A percentile compares a stretch with the other conserved stretches of the same genome.
phyloP scores from a whole-genome alignment of 2,888 invertebrate genomes.

The Callosobruchus maculatus region DNA sequence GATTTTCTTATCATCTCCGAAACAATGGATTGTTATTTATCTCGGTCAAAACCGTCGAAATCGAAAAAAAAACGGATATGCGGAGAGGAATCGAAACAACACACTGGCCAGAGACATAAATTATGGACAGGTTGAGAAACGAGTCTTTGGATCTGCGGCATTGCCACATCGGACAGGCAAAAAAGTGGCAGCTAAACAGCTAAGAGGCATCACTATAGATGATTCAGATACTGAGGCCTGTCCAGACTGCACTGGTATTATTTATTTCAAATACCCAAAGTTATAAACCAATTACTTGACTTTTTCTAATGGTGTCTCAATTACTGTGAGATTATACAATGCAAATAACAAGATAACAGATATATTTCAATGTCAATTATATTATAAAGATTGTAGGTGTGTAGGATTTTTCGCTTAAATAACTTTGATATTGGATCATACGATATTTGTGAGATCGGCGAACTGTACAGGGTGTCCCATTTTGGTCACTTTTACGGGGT shows the following conservation, averaged over 20 bases:
- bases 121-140: conserved; percentile 37
- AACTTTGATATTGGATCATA: too few species aligned
- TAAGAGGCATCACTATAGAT: neutral
- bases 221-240: neutral
- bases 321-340: too few species aligned
- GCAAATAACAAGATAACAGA: too few species aligned
- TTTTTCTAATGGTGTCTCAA: too few species aligned
- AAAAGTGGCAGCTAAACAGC: neutral
- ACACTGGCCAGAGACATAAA: conserved; percentile 36
- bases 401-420: too few species aligned
- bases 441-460: too few species aligned
- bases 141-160: conserved; percentile 20
- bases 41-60: conserved; percentile 32
- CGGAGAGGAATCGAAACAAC: conserved; percentile 23
- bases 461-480: too few species aligned
- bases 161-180: conserved; percentile 10
- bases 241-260: neutral
- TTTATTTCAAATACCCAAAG: too few species aligned
- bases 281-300: too few species aligned
- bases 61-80: conserved; percentile 24
- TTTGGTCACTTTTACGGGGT: too few species aligned
- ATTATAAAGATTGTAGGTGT: too few species aligned
- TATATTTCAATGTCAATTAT: too few species aligned
- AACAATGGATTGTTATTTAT: conserved; percentile 37
- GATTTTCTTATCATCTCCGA: conserved; percentile 21